Conservation (phyloP, 1,140 invertebrate genomes). For the Papilio aristodemus region DNA sequence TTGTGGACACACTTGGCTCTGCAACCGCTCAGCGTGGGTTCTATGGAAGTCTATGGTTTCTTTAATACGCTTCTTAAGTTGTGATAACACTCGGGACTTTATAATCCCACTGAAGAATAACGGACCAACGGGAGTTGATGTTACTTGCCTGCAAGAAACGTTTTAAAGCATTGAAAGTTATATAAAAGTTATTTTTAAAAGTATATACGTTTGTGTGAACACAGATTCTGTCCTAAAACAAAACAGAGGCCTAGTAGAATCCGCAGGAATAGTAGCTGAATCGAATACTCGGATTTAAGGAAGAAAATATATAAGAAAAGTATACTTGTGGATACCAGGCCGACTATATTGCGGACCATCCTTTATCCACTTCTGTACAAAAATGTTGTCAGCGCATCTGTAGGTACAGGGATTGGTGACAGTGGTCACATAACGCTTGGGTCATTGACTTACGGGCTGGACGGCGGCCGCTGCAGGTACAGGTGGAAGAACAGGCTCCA, state of each 20-base stretch:
- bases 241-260: too few species aligned
- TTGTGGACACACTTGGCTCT: constrained; percentile 28
- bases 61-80: constrained; percentile 60
- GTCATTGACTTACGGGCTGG: constrained; percentile 43
- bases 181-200: too few species aligned
- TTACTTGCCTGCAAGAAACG: constrained; percentile 43
- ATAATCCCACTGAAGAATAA: constrained; percentile 66
- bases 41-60: constrained; percentile 56
- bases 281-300: too few species aligned
- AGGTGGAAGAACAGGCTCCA: constrained; percentile 60
- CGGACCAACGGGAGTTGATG: constrained; percentile 53
- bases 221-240: too few species aligned
- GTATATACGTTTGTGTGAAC: not conserved
- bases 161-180: not conserved
- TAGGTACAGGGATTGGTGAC: too few species aligned
- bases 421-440: too few species aligned
- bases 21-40: constrained; percentile 45
- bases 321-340: too few species aligned
- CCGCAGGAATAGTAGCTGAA: too few species aligned
- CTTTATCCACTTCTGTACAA: too few species aligned
- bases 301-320: too few species aligned
- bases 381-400: too few species aligned
- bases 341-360: too few species aligned
- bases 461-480: constrained; percentile 53
- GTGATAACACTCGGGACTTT: constrained; percentile 56